Percentiles rank a stretch among this genome's conserved stretches.
phyloP scores from a whole-genome alignment of 2,888 invertebrate species.

The Beris chalybata region DNA sequence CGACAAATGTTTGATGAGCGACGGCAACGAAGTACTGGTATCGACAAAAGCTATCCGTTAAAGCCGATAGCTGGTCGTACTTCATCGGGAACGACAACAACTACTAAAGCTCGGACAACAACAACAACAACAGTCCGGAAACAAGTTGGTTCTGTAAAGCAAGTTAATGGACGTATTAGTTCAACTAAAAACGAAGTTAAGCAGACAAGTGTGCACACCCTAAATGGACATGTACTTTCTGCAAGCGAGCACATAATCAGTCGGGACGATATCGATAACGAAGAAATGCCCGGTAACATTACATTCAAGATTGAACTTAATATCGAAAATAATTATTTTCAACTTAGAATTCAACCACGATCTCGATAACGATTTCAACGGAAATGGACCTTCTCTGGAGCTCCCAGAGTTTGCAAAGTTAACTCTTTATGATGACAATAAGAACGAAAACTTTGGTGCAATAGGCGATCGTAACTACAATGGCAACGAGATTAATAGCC shows the following conservation, averaged over 20 bases:
- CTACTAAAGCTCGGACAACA: slow-evolving; percentile 29
- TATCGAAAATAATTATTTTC: not conserved
- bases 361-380: slow-evolving; percentile 21
- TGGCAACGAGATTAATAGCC: slow-evolving; percentile 41
- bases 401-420: slow-evolving; percentile 17
- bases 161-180: slow-evolving; percentile 32
- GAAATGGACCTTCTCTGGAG: not conserved
- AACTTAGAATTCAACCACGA: slow-evolving; percentile 28
- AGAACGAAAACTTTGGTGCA: slow-evolving; percentile 6
- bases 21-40: slow-evolving; percentile 69
- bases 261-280: slow-evolving; percentile 43
- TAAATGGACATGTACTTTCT: slow-evolving; percentile 25
- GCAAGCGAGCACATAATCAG: slow-evolving; percentile 25
- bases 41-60: slow-evolving; percentile 80
- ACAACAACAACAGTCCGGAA: slow-evolving; percentile 26
- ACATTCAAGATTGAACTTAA: too few species aligned
- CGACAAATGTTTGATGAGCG: slow-evolving; percentile 86
- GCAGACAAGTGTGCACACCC: not conserved
- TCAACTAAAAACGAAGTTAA: slow-evolving; percentile 15
- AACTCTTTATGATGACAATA: slow-evolving; percentile 20
- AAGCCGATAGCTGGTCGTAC: slow-evolving; percentile 67
- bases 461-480: slow-evolving; percentile 38
- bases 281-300: slow-evolving; percentile 43
- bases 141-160: slow-evolving; percentile 20
- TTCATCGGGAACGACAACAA: slow-evolving; percentile 35